Evolutionary conservation across 1,140 invertebrate species (phyloP).

Genomic region (Notospermus geniculatus): DNA sequence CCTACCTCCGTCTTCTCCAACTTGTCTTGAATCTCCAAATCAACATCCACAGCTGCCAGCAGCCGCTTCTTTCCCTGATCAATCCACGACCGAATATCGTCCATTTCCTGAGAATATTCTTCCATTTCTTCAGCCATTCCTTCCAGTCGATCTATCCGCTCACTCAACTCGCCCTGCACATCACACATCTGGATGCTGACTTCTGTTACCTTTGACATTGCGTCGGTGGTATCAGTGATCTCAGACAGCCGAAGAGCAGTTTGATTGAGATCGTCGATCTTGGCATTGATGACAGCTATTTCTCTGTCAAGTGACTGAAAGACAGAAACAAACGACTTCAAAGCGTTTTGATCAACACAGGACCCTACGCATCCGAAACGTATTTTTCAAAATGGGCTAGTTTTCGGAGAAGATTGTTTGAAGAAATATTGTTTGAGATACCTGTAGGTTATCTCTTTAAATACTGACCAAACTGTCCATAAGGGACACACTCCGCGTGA

Average conservation of each 20-base stretch:
- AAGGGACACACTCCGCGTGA: too few species aligned
- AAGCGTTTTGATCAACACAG: too few species aligned
- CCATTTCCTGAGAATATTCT: conserved; percentile 90
- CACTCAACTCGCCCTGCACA: conserved; percentile 77
- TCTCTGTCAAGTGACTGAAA: conserved; percentile 81
- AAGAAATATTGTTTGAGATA: too few species aligned
- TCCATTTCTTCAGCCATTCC: conserved; percentile 93
- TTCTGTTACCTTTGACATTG: conserved; percentile 78
- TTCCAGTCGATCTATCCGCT: conserved; percentile 83
- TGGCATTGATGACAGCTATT: conserved; percentile 73
- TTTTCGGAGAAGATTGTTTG: too few species aligned
- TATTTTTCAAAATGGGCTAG: too few species aligned
- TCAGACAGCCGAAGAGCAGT: conserved; percentile 88
- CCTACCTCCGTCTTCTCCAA: too few species aligned
- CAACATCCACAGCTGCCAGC: conserved; percentile 38
- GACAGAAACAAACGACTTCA: conserved; percentile 25
- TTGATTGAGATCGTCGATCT: conserved; percentile 78
- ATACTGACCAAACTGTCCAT: too few species aligned
- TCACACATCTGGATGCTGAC: conserved; percentile 82
- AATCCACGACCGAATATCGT: conserved; percentile 83
- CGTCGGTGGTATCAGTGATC: conserved; percentile 75
- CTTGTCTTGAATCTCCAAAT: too few species aligned
- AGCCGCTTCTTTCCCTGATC: conserved; percentile 78
- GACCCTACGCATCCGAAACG: too few species aligned
- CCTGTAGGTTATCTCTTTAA: too few species aligned